Percentiles rank a stretch among this genome's conserved stretches.
phyloP scores from a whole-genome alignment of 2,888 invertebrate species.

The Empis stercorea region DNA sequence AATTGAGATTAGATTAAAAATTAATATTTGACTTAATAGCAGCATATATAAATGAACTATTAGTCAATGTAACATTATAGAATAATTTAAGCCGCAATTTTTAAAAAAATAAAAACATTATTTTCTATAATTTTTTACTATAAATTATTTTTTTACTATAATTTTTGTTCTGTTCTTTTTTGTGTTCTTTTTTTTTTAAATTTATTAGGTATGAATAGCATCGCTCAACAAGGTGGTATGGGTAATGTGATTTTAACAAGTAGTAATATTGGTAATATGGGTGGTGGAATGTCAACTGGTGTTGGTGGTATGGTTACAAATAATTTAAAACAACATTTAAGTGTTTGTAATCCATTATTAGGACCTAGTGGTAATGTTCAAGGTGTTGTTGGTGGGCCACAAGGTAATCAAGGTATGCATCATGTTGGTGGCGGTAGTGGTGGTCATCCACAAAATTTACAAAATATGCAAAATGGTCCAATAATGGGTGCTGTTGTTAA shows the following conservation, averaged over 20 bases:
- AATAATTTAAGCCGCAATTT: too few relatives aligned
- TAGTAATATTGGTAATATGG: slow-evolving; percentile 53
- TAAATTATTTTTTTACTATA: too few relatives aligned
- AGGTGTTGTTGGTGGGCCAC: slow-evolving; percentile 17
- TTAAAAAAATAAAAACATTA: too few relatives aligned
- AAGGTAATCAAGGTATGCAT: slow-evolving; percentile 29
- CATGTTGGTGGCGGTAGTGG: slow-evolving; percentile 24
- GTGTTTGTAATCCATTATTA: slow-evolving; percentile 25
- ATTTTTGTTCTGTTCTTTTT: too few relatives aligned
- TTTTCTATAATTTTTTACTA: too few relatives aligned
- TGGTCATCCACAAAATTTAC: slow-evolving; percentile 43
- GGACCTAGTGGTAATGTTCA: slow-evolving; percentile 18
- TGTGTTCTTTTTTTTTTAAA: too few relatives aligned
- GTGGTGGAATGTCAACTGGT: slow-evolving; percentile 49
- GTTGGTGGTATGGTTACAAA: slow-evolving; percentile 58
- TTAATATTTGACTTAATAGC: too few relatives aligned
- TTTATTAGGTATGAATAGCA: slow-evolving; percentile 50
- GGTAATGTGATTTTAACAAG: slow-evolving; percentile 73
- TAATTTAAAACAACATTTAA: slow-evolving; percentile 60
- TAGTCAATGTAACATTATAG: too few relatives aligned
- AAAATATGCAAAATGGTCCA: slow-evolving; percentile 67
- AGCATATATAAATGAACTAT: too few relatives aligned
- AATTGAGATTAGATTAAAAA: too few relatives aligned
- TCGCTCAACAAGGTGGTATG: slow-evolving; percentile 41
- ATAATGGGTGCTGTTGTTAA: slow-evolving; percentile 41